These are phyloP conservation scores for Taphrorychus bicolor DNA, from an alignment of 2,888 invertebrate species.

Conservation along the genomic window DNA sequence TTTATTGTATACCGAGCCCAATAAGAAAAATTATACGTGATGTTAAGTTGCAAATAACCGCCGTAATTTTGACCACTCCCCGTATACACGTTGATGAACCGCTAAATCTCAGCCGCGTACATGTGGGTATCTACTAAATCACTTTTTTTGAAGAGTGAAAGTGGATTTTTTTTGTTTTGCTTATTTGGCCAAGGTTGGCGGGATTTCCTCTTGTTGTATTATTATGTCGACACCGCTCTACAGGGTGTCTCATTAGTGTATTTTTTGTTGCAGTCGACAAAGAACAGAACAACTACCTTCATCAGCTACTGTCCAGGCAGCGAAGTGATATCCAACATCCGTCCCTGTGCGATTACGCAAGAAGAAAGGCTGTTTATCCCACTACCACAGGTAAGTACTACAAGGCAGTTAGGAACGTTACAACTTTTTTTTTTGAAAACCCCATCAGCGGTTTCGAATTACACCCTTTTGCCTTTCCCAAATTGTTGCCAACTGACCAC, in stretches of 20 bases:
- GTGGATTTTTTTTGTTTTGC: constrained; percentile 37
- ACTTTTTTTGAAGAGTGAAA: constrained; percentile 39
- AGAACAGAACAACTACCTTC: constrained; percentile 67
- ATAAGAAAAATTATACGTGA: background rate
- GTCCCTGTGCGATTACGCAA: constrained; percentile 52
- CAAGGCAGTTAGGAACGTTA: background rate
- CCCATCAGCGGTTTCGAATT: constrained; percentile 30
- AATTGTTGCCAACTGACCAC: constrained; percentile 28
- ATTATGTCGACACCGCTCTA: constrained; percentile 20
- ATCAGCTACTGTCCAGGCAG: constrained; percentile 55
- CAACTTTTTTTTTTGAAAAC: constrained; percentile 2
- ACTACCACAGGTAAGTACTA: constrained; percentile 61
- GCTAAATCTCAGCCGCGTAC: too few species aligned
- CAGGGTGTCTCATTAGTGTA: constrained; percentile 5
- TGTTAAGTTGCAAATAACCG: too few species aligned
- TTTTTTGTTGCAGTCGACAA: constrained; percentile 67
- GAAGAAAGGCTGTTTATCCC: constrained; percentile 68
- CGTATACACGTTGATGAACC: too few species aligned
- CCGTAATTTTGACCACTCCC: too few species aligned
- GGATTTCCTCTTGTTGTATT: constrained; percentile 37
- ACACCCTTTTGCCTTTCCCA: constrained; percentile 28
- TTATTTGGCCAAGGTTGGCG: constrained; percentile 41
- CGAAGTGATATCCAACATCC: constrained; percentile 52
- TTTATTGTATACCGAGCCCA: background rate
- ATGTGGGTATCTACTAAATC: too few species aligned